These are phyloP conservation scores for Muscidifurax raptorellus DNA, from an alignment of 1,140 invertebrate genomes.

Conservation along the genomic window DNA sequence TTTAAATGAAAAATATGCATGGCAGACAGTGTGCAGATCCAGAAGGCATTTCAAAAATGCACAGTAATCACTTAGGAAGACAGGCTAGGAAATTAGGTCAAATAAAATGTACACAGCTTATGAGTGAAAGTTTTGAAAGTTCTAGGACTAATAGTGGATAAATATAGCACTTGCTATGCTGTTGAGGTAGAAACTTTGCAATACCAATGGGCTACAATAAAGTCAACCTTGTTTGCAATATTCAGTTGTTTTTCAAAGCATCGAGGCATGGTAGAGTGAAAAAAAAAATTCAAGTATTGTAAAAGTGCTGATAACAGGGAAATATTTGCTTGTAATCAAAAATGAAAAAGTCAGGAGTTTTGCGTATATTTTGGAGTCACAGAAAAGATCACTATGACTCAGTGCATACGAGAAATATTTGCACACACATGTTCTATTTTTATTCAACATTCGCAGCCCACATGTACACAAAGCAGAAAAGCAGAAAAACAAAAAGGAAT, in stretches of 20 bases:
- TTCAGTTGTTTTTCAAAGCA: neutral
- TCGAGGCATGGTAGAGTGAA: neutral
- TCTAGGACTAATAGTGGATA: constrained; percentile 46
- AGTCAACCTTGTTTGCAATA: neutral
- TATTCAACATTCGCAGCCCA: constrained; percentile 19
- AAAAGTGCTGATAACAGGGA: neutral
- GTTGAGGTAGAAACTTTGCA: constrained; percentile 28
- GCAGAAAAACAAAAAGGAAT: constrained; percentile 36
- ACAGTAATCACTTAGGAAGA: constrained; percentile 40
- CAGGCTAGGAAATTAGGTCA: constrained; percentile 57
- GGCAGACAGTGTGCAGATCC: constrained; percentile 11
- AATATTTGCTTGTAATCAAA: neutral
- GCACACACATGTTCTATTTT: constrained; percentile 23
- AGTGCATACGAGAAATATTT: constrained; percentile 40
- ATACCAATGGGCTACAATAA: constrained; percentile 21
- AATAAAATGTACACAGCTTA: constrained; percentile 57
- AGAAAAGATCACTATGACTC: constrained; percentile 17
- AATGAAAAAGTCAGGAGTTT: constrained; percentile 8
- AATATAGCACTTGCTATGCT: constrained; percentile 29
- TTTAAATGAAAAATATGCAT: constrained; percentile 15
- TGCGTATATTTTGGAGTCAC: constrained; percentile 24
- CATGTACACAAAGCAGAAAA: constrained; percentile 20
- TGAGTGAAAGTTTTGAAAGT: constrained; percentile 64
- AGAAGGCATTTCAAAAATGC: constrained; percentile 46
- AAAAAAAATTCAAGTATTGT: neutral